These are phyloP conservation scores for Actinostola sp. DNA, from an alignment of 92 coral and sea anemone genomes.

Conservation along the genomic window DNA sequence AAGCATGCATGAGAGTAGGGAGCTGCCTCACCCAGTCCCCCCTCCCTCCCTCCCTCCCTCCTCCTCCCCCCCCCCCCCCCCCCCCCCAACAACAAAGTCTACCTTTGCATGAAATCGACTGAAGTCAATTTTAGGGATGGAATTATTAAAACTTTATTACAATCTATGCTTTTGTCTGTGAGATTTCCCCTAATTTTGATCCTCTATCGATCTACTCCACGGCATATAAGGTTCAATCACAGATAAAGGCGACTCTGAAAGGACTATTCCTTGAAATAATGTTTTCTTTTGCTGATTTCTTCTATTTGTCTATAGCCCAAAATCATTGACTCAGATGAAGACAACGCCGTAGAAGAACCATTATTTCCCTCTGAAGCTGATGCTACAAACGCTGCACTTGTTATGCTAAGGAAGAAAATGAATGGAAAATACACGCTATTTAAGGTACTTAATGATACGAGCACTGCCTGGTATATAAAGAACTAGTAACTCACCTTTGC, in stretches of 20 bases:
- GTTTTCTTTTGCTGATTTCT: not conserved
- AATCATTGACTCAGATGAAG: slow-evolving; percentile 88
- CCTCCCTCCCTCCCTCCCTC: no score
- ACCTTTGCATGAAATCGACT: no score
- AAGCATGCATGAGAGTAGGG: not conserved
- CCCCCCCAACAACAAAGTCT: no score
- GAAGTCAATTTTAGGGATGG: no score
- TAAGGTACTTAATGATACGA: slow-evolving; percentile 46
- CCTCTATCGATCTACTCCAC: no score
- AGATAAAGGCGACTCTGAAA: no score
- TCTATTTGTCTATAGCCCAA: slow-evolving; percentile 45
- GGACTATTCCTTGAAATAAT: not conserved
- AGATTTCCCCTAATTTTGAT: not conserved
- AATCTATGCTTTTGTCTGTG: no score
- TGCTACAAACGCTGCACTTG: slow-evolving; percentile 87
- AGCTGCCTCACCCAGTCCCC: no score
- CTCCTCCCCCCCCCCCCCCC: no score
- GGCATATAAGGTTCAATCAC: no score
- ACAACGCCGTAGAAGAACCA: slow-evolving; percentile 52
- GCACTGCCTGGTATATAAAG: not conserved
- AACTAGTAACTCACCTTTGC: not conserved
- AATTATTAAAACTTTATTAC: no score
- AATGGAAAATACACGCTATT: slow-evolving; percentile 94
- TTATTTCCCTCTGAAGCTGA: slow-evolving; percentile 81
- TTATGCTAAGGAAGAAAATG: slow-evolving; percentile 84